A percentile compares a stretch with the other conserved stretches of the same genome.
phyloP scores from a whole-genome alignment of 2,888 invertebrate genomes.

The Busseola fusca region DNA sequence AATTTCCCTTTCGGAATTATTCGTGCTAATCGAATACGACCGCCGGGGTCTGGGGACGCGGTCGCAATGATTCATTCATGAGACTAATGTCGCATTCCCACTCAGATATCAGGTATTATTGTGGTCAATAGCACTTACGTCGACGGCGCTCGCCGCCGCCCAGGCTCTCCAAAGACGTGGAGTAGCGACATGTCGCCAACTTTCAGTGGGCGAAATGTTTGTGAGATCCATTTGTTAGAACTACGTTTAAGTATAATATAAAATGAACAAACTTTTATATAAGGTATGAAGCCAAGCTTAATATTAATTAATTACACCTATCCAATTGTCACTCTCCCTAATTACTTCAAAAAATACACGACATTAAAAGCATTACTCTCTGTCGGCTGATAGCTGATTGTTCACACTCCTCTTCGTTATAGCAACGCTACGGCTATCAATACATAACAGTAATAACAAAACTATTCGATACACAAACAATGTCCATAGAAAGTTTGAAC shows the following conservation, averaged over 20 bases:
- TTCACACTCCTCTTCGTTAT: background rate
- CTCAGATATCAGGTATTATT: constrained; percentile 81
- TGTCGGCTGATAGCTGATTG: background rate
- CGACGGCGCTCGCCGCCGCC: constrained; percentile 12
- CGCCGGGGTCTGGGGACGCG: constrained; percentile 79
- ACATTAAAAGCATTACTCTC: background rate
- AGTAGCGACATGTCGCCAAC: constrained; percentile 5
- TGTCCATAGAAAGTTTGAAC: constrained; percentile 61
- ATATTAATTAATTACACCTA: background rate
- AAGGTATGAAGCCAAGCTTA: background rate
- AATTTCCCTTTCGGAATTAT: constrained; percentile 89
- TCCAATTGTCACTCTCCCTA: too few species aligned
- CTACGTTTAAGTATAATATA: background rate
- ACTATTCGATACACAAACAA: constrained; percentile 55
- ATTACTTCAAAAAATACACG: too few species aligned
- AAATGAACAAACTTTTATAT: background rate
- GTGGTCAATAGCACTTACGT: constrained; percentile 69
- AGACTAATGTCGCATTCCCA: constrained; percentile 83
- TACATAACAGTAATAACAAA: constrained; percentile 44
- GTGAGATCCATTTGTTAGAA: background rate
- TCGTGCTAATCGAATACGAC: constrained; percentile 88
- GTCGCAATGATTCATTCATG: constrained; percentile 88
- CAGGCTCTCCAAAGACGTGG: constrained; percentile 11
- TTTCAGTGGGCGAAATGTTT: constrained; percentile 2
- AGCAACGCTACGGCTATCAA: constrained; percentile 13